Percentiles rank a stretch among this genome's conserved stretches.
These are phyloP conservation scores for Schizothorax lantsangensis DNA, from an alignment of 2,797 vertebrate genomes.

Conservation along the genomic window DNA sequence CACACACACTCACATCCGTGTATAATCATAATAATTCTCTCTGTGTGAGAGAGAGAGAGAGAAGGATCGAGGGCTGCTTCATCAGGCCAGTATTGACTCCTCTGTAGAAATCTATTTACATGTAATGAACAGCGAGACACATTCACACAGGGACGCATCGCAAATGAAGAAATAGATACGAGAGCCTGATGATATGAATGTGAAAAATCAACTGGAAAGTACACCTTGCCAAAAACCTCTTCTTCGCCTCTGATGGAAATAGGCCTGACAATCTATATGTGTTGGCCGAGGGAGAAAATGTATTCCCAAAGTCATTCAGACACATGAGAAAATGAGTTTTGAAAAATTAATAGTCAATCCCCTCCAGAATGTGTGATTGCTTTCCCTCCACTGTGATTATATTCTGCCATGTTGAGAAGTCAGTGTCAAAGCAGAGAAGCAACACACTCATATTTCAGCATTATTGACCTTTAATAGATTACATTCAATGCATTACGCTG, in stretches of 20 bases:
- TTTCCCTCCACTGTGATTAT: constrained; percentile 22
- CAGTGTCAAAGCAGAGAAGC: constrained; percentile 4
- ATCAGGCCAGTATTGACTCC: constrained; percentile 52
- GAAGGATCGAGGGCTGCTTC: constrained; percentile 5
- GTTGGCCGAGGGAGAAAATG: constrained; percentile 25
- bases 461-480: constrained; percentile 1
- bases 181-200: constrained; percentile 38
- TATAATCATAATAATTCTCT: constrained; percentile 25
- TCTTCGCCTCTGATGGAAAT: constrained; percentile 9
- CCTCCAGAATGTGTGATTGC: constrained; percentile 9
- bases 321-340: constrained; percentile 25
- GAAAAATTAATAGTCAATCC: constrained; percentile 42
- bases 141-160: constrained; percentile 7
- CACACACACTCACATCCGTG: neutral
- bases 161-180: constrained; percentile 35
- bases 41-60: neutral
- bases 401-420: constrained; percentile 6
- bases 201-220: constrained; percentile 53
- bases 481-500: neutral
- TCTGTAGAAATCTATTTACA: constrained; percentile 54
- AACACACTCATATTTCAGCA: neutral
- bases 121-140: constrained; percentile 50
- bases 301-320: constrained; percentile 39
- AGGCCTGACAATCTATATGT: constrained; percentile 27
- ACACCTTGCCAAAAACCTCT: constrained; percentile 8